Evolutionary conservation across 64 coral and sea anemone species (phyloP), one percentile per base, ranked within the genome.

Genomic region (Actinia equina): DNA sequence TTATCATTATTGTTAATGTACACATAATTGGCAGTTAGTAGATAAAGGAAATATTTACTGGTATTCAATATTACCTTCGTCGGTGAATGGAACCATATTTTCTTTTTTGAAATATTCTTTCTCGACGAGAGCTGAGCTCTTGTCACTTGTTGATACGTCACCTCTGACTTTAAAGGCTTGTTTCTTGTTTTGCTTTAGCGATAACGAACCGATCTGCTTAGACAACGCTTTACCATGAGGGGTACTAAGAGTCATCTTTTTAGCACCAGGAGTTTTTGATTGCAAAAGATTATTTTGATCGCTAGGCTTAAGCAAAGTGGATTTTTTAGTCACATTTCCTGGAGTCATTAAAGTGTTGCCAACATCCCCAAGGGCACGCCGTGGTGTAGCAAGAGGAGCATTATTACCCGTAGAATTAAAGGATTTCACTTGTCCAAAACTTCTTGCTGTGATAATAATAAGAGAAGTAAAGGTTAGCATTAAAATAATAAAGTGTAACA

Each of bases 21-120:
- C 30, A 37, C 30, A 37, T 37, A 37, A 37, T 37, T 37, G 30
- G 30, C 30, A 37, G 30, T 37, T 37, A 0, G 30, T 37, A 37
- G 30, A 37, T 37, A 37, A 37, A 37, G 30, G 1, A 49, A 43
- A 19, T 46, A 19, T 84, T 46, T 16, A 84, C 5, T 30, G 15
- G 20, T 27, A 44, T 17, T 49, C 17, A 46, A 0, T 85, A 11
- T 52, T 88, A 92, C 93, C 93, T 92, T 88, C 70, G 23, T 98
- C 97, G 82, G 83, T 30, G 85, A 90, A 99, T 77, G 93, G 88
- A 93, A 83, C 77, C 93, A 95, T 95, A 17, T 86, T 90, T 91
- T 95, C 97, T 43, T 86, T 93, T 88, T 95, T 78, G 79, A 86
- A 85, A 52, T 23, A 80, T 1, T 71, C 82, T 87, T 80, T 86